Percentiles rank a stretch among this genome's conserved stretches.
Evolutionary conservation across 2,797 vertebrate species (phyloP).

Genomic region (Pantherophis alleghaniensis): DNA sequence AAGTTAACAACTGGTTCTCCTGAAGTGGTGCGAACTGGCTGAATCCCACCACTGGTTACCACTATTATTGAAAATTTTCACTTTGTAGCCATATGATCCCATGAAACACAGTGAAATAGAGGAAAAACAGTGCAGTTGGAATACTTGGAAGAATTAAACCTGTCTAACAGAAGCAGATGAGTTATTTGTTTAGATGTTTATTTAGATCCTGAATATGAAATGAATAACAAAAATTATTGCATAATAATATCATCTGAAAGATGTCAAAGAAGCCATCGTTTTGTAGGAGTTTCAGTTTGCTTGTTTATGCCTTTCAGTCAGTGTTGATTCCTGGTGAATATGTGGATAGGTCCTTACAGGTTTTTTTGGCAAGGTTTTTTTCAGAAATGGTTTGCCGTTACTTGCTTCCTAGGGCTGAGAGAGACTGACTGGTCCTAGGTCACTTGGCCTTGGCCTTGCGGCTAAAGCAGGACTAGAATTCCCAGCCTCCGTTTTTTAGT

Average conservation of each 20-base stretch:
- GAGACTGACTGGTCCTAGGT: background rate
- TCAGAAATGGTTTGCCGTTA: background rate
- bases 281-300: background rate
- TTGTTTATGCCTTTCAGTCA: background rate
- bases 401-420: background rate
- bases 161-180: background rate
- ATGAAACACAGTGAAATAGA: background rate
- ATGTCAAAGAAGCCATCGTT: background rate
- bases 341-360: background rate
- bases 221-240: background rate
- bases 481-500: background rate
- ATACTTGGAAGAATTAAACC: background rate
- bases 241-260: background rate
- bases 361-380: background rate
- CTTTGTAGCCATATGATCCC: background rate
- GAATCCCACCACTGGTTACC: no score
- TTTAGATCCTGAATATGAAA: background rate
- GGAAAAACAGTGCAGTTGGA: background rate
- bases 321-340: background rate
- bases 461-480: background rate
- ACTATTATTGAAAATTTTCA: background rate
- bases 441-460: background rate
- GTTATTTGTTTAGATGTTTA: background rate
- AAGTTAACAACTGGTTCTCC: no score
- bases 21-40: no score